phyloP scores from a whole-genome alignment of 2,888 invertebrate genomes.

The Machimus rusticus region DNA sequence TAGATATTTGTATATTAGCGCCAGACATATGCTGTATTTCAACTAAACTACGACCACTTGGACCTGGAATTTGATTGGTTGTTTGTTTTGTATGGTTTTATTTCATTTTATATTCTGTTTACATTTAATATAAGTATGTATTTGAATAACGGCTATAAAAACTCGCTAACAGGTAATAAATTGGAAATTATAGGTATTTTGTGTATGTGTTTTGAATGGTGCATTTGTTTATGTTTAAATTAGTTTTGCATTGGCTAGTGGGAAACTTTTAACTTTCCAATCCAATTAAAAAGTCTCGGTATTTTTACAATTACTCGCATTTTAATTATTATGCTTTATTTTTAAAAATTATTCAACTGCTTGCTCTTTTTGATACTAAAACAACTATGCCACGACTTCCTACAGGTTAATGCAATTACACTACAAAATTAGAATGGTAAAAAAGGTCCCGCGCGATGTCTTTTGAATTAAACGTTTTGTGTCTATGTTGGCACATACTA shows the following conservation, averaged over 20 bases:
- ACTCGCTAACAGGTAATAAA: slow-evolving; percentile 32
- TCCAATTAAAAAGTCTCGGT: not conserved
- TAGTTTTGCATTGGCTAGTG: slow-evolving; percentile 33
- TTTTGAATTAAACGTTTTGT: not conserved
- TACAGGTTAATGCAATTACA: not conserved
- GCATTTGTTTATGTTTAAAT: slow-evolving; percentile 17
- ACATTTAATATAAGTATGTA: slow-evolving; percentile 23
- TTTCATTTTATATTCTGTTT: slow-evolving; percentile 18
- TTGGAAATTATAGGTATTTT: slow-evolving; percentile 13
- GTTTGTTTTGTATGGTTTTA: slow-evolving; percentile 43
- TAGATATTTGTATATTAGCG: slow-evolving; percentile 97
- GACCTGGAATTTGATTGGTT: slow-evolving; percentile 68
- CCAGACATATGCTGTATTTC: slow-evolving; percentile 98
- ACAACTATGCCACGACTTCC: not conserved
- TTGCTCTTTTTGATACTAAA: slow-evolving; percentile 18
- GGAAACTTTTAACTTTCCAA: not conserved
- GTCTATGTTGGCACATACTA: not conserved
- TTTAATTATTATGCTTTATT: not conserved
- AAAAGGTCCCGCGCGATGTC: not conserved
- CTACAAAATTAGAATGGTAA: not conserved
- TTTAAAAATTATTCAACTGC: slow-evolving; percentile 7
- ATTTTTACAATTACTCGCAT: not conserved
- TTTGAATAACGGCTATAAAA: slow-evolving; percentile 34
- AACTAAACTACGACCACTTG: slow-evolving; percentile 93
- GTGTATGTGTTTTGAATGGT: slow-evolving; percentile 21